Evolutionary conservation across 1,140 invertebrate genomes (phyloP).

Genomic region (Liolophura sinensis): DNA sequence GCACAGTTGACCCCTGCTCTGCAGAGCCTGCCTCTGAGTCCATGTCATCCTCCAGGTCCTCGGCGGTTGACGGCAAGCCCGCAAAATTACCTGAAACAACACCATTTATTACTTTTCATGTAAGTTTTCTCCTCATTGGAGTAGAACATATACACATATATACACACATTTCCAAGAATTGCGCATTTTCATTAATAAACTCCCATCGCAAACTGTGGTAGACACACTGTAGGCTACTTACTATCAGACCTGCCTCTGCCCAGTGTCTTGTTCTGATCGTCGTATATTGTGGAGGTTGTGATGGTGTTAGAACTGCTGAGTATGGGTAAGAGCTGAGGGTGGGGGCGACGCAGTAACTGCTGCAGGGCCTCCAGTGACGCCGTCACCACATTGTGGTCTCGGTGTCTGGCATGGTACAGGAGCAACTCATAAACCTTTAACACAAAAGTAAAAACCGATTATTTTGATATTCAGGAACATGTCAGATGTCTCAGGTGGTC

Average conservation of each 20-base stretch:
- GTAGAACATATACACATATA: background rate
- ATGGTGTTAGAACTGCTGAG: constrained; percentile 66
- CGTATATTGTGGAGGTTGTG: constrained; percentile 51
- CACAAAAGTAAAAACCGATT: constrained; percentile 17
- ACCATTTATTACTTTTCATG: no score
- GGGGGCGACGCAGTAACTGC: constrained; percentile 71
- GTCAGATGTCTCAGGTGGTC: no score
- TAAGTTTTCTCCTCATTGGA: no score
- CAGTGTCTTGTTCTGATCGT: constrained; percentile 6
- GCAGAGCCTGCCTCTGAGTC: constrained; percentile 24
- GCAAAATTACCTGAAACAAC: constrained; percentile 4
- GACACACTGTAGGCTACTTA: no score
- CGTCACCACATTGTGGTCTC: constrained; percentile 84
- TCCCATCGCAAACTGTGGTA: background rate
- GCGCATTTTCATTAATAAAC: background rate
- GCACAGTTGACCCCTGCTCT: background rate
- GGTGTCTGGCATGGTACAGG: constrained; percentile 71
- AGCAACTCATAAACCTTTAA: constrained; percentile 80
- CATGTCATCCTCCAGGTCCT: constrained; percentile 50
- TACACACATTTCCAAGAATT: background rate
- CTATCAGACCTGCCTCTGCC: background rate
- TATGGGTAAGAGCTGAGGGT: constrained; percentile 64
- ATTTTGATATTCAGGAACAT: background rate
- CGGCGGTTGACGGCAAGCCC: constrained; percentile 3
- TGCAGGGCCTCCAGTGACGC: constrained; percentile 79